Conservation (phyloP, 2,888 invertebrate species). For the Troides helena region DNA sequence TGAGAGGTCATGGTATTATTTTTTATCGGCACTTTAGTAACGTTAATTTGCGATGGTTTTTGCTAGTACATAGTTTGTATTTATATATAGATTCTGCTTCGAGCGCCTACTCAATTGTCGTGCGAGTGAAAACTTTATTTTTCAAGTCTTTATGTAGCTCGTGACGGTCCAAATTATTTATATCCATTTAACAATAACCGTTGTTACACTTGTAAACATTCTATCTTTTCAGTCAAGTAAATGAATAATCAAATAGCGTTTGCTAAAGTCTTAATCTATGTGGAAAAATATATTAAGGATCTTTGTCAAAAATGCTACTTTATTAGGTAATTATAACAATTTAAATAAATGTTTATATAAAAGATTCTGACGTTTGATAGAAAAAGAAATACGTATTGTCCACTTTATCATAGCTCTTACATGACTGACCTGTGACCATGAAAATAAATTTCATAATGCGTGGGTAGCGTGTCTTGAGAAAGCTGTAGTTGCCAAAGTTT, state of each 20-base stretch:
- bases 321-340: no score
- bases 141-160: neutral
- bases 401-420: neutral
- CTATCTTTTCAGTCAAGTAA: neutral
- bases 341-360: no score
- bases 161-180: neutral
- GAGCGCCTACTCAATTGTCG: constrained; percentile 34
- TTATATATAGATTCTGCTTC: constrained; percentile 43
- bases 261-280: neutral
- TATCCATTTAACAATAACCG: neutral
- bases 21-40: constrained; percentile 58
- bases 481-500: constrained; percentile 23
- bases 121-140: neutral
- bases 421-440: constrained; percentile 7
- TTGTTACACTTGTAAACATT: neutral
- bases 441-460: constrained; percentile 15
- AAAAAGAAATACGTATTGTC: neutral
- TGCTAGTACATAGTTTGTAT: constrained; percentile 58
- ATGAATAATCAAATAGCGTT: neutral
- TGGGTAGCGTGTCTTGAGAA: constrained; percentile 16
- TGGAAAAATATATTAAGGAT: no score
- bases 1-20: constrained; percentile 67
- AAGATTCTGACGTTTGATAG: neutral
- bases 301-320: no score
- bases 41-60: constrained; percentile 62